Evolutionary conservation across 2,797 vertebrate genomes (phyloP), one percentile per base, ranked within the genome.

Genomic region (Glossophaga mutica): DNA sequence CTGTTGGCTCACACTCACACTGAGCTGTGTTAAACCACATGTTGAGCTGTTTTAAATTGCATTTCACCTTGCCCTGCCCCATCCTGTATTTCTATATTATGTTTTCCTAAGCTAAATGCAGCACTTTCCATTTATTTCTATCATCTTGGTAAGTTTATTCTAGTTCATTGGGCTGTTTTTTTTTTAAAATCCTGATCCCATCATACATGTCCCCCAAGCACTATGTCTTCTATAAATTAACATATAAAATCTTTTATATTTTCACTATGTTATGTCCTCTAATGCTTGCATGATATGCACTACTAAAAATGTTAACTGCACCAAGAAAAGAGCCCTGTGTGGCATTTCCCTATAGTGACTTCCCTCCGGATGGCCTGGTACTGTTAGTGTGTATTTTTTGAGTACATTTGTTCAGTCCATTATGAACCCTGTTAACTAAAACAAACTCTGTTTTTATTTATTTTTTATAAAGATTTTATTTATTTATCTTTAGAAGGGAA

Each of bases 71-170:
- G 34, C 48, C 19, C 29, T 76, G 44, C 14, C 26, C 6, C n/a
- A 62, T 68, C 37, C 26, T 70, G 18, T 62, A 44, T 90, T 92
- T 82, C 42, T 92, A n/a, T 78, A 26, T 76, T 71, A 29, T 32
- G 12, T 57, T 55, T 55, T 90, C 76, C 48, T 42, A 50, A 77
- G 70, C 10, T 79, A 91, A 85, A 70, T 55, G 12, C 14, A 85
- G 32, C 34, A 68, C 48, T 81, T 88, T 92, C 79, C 55, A 21
- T 90, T 70, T 85, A 81, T 87, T 91, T 96, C 46, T 81, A 0
- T 97, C 48, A 87, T 84, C 44, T 82, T 86, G 44, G 68, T 85
- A 87, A 46, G 50, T 88, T 95, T 87, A 74, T 94, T 96, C 34
- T 34, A 77, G n/a, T 68, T 84, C 71, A 34, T 84, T 91, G 62